A percentile compares a stretch with the other conserved stretches of the same genome.
phyloP scores from a whole-genome alignment of 2,888 invertebrate species.

The Chirona hameri region DNA sequence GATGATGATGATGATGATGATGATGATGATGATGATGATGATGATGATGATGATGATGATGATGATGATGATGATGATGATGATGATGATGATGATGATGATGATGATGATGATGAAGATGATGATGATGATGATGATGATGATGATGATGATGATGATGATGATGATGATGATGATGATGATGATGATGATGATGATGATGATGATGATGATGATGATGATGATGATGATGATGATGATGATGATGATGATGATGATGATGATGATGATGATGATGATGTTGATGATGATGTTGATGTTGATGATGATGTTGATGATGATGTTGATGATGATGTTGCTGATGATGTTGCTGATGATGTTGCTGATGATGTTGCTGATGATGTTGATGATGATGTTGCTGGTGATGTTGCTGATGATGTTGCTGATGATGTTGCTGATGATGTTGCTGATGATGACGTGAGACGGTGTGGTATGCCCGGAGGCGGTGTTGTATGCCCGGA shows the following conservation, averaged over 20 bases:
- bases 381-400: too few relatives aligned
- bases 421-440: too few relatives aligned
- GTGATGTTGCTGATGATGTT: too few relatives aligned
- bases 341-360: too few relatives aligned
- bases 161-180: background rate
- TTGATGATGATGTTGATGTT: background rate
- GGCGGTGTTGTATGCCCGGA: too few relatives aligned
- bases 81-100: background rate
- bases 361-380: too few relatives aligned
- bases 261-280: conserved; percentile 1
- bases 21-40: conserved; percentile 22
- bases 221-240: background rate
- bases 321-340: too few relatives aligned
- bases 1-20: conserved; percentile 22
- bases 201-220: background rate
- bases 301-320: too few relatives aligned
- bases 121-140: background rate
- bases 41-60: conserved; percentile 5
- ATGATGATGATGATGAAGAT: background rate
- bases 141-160: conserved; percentile 1
- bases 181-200: background rate
- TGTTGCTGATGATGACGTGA: too few relatives aligned
- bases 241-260: background rate
- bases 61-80: background rate
- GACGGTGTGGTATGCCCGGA: too few relatives aligned